phyloP scores from a whole-genome alignment of 2,113 vertebrate genomes.

The Rhabdornis inornatus region DNA sequence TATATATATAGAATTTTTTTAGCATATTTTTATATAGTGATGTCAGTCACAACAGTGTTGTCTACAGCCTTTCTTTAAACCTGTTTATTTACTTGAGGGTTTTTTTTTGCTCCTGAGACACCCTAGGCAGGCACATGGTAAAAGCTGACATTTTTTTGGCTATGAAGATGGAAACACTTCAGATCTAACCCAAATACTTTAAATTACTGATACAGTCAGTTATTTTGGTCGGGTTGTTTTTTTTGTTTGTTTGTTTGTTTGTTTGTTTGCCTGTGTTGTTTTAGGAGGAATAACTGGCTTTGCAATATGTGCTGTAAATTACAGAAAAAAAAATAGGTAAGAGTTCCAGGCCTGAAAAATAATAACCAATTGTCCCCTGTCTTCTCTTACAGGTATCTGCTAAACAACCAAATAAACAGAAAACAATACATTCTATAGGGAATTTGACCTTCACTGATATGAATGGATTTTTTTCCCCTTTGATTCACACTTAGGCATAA shows the following conservation, averaged over 20 bases:
- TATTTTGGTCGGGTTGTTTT: not conserved
- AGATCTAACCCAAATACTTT: conserved; percentile 10
- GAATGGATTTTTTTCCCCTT: not conserved
- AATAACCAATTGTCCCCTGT: not conserved
- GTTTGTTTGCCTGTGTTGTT: not conserved
- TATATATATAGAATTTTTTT: not conserved
- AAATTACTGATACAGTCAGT: not conserved
- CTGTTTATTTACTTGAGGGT: conserved; percentile 12
- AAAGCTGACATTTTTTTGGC: conserved; percentile 41
- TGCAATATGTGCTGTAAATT: not conserved
- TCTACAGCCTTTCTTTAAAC: conserved; percentile 29
- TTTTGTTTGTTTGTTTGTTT: not conserved
- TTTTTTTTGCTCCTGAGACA: not conserved
- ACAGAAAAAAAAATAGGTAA: not conserved
- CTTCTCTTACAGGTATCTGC: not conserved
- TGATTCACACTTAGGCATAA: not conserved
- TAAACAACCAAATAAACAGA: not conserved
- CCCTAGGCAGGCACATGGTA: not conserved
- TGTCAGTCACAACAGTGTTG: not conserved
- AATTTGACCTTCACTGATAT: not conserved
- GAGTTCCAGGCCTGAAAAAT: not conserved
- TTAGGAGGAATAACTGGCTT: not conserved
- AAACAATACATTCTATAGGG: not conserved
- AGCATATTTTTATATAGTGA: not conserved
- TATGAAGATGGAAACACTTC: conserved; percentile 7